Percentiles rank a stretch among this genome's conserved stretches.
These are phyloP conservation scores for Apodemus agrarius DNA, from an alignment of 2,797 vertebrate genomes.

Conservation along the genomic window DNA sequence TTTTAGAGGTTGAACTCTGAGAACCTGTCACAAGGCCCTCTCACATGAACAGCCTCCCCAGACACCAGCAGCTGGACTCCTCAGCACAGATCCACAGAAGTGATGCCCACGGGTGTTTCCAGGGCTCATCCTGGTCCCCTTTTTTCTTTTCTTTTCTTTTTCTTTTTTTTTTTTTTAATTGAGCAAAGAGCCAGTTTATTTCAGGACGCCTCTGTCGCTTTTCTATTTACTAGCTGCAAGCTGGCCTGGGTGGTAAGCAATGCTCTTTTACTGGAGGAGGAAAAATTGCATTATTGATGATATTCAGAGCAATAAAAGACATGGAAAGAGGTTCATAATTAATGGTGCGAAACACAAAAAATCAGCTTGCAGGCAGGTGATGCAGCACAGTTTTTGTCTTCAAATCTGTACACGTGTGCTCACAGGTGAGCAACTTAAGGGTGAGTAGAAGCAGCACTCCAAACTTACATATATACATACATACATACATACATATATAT, in stretches of 20 bases:
- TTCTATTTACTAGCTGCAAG: not conserved
- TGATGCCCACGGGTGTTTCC: not conserved
- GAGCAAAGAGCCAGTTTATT: not conserved
- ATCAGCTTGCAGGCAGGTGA: not conserved
- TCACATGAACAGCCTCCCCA: not conserved
- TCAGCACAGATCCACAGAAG: not conserved
- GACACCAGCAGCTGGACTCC: not conserved
- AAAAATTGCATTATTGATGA: slow-evolving; percentile 56
- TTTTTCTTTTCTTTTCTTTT: no score
- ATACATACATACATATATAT: no score
- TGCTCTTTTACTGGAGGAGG: not conserved
- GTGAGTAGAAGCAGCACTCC: not conserved
- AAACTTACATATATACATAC: not conserved
- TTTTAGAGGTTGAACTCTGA: not conserved
- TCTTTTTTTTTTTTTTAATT: not conserved
- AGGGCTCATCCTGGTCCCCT: not conserved
- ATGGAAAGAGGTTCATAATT: slow-evolving; percentile 7
- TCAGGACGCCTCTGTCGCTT: not conserved
- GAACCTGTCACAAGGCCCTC: not conserved
- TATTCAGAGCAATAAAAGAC: not conserved
- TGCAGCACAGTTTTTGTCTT: not conserved
- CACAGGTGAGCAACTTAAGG: not conserved
- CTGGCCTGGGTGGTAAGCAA: not conserved
- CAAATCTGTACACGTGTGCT: not conserved
- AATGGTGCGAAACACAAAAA: not conserved